Percentiles rank a stretch among this genome's conserved stretches.
phyloP scores from a whole-genome alignment of 2,113 vertebrate genomes.

The Pyxicephalus adspersus region DNA sequence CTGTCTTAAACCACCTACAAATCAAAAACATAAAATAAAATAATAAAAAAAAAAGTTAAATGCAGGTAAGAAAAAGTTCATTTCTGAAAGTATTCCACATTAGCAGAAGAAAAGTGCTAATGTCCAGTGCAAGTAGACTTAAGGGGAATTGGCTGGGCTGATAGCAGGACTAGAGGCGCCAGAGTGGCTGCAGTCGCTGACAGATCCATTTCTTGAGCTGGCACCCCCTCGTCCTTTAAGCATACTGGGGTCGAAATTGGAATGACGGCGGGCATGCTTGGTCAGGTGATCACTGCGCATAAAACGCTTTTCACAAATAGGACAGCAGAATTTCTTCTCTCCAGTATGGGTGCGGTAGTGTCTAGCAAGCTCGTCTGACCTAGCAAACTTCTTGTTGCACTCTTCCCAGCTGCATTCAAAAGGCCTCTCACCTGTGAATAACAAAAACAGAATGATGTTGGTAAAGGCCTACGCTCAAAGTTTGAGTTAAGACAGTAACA shows the following conservation, averaged over 20 bases:
- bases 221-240: constrained; percentile 80
- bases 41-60: constrained; percentile 52
- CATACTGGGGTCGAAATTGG: constrained; percentile 93
- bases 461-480: neutral
- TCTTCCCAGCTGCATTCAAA: constrained; percentile 95
- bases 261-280: constrained; percentile 93
- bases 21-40: constrained; percentile 57
- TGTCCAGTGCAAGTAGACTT: constrained; percentile 69
- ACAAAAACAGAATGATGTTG: constrained; percentile 26
- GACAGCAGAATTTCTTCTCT: constrained; percentile 95
- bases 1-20: constrained; percentile 60
- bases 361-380: constrained; percentile 94
- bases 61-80: constrained; percentile 53
- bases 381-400: constrained; percentile 96
- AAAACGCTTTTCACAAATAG: constrained; percentile 95
- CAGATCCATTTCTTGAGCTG: constrained; percentile 81
- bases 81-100: constrained; percentile 58
- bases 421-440: constrained; percentile 85
- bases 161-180: constrained; percentile 91
- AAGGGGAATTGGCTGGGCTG: constrained; percentile 95
- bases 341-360: constrained; percentile 98
- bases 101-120: constrained; percentile 75
- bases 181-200: constrained; percentile 96
- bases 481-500: too few relatives aligned
- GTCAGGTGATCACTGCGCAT: constrained; percentile 98